These are phyloP conservation scores for Pygoscelis adeliae DNA, from an alignment of 2,113 vertebrate genomes.

Conservation along the genomic window DNA sequence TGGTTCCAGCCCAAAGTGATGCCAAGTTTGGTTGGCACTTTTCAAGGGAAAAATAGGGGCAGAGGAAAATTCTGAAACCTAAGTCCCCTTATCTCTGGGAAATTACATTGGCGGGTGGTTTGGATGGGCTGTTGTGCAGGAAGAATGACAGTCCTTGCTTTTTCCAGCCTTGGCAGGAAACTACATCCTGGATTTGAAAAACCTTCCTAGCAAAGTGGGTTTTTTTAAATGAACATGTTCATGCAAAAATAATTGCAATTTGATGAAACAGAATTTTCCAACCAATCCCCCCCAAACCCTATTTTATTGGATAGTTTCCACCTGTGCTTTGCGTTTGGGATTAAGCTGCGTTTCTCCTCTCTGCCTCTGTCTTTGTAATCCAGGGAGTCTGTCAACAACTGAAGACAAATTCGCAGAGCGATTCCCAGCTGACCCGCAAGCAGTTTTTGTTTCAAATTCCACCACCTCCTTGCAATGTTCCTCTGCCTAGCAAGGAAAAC, in stretches of 20 bases:
- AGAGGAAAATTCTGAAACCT: not conserved
- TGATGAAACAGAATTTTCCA: conserved; percentile 6
- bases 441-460: conserved; percentile 53
- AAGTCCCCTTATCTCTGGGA: not conserved
- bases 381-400: not conserved
- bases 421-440: conserved; percentile 31
- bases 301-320: not conserved
- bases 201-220: not conserved
- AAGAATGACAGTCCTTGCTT: not conserved
- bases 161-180: not conserved
- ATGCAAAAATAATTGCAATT: not conserved
- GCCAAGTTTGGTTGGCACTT: not conserved
- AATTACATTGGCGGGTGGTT: not conserved
- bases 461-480: not conserved
- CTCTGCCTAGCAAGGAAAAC: not conserved
- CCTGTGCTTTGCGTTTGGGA: not conserved
- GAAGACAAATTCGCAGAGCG: conserved; percentile 4
- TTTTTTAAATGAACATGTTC: not conserved
- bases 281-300: too few species aligned
- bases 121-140: not conserved
- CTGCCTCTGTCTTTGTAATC: not conserved
- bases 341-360: conserved; percentile 41
- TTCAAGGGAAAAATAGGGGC: not conserved
- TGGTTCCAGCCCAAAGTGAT: not conserved
- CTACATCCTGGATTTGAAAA: not conserved